Base-by-base conservation (phyloP, 2,113 vertebrate genomes). In the Edolisoma coerulescens region DNA sequence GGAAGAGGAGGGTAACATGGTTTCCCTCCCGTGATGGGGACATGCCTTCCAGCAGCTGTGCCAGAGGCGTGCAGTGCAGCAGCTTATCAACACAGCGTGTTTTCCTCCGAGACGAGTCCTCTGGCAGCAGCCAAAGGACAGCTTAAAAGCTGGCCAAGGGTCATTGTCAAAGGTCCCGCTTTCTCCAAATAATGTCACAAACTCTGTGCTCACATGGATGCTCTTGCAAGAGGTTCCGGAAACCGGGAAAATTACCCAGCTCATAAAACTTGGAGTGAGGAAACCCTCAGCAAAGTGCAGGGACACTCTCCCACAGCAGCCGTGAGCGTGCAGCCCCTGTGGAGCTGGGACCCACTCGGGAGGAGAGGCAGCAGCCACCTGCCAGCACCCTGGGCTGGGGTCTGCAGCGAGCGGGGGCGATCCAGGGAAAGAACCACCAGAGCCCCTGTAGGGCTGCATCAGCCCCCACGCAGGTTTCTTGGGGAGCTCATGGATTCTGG, bases 111-210 rank as follows among this genome's bases (percentile, higher is more conserved):
- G 70, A 71, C 32, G 6, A 89, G 84, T 79, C 78, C 71, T 68
- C 83, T 74, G 88, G 89, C 91, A 89, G 68, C 86, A 53, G 10
- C 26, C 80, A 53, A 35, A 85, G 79, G 57, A 56, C 71, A 20
- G 67, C 89, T 42, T 16, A 52, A 83, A 81, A 86, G 59, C 80
- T 86, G 89, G 76, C 89, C 89, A 86, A 53, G 95, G 93, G 75
- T 90, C 96, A 56, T 39, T 87, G 91, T 69, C 87, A 89, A 82
- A 93, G 90, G 85, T 93, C 90, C 57, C 7, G 14, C 82, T 87
- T 82, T 82, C 95, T 65, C 84, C 90, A 95, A 82, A 89, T 88
- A 85, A 83, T n/a, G 92, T 93, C 91, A 74, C 91, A 59, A 54
- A 63, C 81, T 70, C 65, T 7, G 9, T 7, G 64, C 64, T 94